phyloP scores from a whole-genome alignment of 2,113 vertebrate species.

The Phoxinus phoxinus region DNA sequence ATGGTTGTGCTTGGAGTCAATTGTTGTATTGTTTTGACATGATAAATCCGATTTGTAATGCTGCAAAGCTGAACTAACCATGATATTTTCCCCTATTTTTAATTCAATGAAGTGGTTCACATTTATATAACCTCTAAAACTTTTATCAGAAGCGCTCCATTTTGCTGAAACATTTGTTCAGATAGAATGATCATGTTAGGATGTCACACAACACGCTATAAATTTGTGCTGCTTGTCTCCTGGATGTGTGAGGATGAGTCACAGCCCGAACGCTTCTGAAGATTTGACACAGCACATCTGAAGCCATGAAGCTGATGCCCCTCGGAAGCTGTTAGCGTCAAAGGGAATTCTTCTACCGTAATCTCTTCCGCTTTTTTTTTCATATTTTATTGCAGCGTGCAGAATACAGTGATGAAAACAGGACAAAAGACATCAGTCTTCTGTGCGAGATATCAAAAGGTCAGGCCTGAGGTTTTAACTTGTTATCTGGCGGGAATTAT shows the following conservation, averaged over 20 bases:
- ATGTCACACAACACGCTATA: conserved; percentile 20
- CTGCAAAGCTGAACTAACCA: not conserved
- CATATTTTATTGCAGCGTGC: conserved; percentile 48
- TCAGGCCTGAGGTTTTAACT: conserved; percentile 45
- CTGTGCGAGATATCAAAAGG: conserved; percentile 35
- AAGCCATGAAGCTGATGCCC: conserved; percentile 31
- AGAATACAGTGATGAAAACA: conserved; percentile 54
- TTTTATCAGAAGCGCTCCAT: conserved; percentile 17
- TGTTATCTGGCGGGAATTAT: conserved; percentile 44
- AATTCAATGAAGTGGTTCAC: not conserved
- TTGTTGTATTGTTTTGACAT: not conserved
- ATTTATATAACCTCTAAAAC: conserved; percentile 11
- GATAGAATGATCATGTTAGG: conserved; percentile 24
- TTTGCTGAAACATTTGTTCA: conserved; percentile 27
- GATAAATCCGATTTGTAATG: not conserved
- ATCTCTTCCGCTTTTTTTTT: conserved; percentile 26
- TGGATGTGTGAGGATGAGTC: conserved; percentile 15
- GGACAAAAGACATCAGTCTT: conserved; percentile 60
- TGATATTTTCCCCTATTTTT: not conserved
- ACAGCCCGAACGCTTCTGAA: conserved; percentile 21
- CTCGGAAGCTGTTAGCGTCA: conserved; percentile 51
- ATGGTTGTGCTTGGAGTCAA: too few species aligned
- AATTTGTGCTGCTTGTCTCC: conserved; percentile 24
- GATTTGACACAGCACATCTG: conserved; percentile 37
- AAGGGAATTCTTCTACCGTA: conserved; percentile 21